phyloP scores from a whole-genome alignment of 1,140 invertebrate species.

The Diplogasteroides magnus region DNA sequence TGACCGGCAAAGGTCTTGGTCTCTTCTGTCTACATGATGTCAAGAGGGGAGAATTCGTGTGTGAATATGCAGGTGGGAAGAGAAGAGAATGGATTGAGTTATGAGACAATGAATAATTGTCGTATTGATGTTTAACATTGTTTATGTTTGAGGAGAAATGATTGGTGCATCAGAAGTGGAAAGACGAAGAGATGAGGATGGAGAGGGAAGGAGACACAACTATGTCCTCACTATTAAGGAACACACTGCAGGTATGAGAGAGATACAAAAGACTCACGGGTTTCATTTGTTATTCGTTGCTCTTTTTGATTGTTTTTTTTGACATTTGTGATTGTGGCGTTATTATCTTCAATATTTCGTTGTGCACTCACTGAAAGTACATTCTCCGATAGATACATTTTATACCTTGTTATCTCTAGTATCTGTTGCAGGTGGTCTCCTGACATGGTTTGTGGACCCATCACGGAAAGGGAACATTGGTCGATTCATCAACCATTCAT shows the following conservation, averaged over 20 bases:
- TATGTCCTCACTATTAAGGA: slow-evolving; percentile 15
- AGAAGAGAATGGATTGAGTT: not conserved
- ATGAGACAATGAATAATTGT: no score
- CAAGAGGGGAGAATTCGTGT: slow-evolving; percentile 10
- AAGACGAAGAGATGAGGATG: not conserved
- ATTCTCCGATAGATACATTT: no score
- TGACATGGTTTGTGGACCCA: slow-evolving; percentile 12
- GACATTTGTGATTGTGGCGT: no score
- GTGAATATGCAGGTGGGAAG: slow-evolving; percentile 19
- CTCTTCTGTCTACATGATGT: not conserved
- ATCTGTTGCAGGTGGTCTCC: not conserved
- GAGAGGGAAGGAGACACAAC: not conserved
- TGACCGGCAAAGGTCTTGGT: slow-evolving; percentile 10
- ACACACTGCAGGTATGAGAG: not conserved
- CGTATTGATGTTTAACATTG: not conserved
- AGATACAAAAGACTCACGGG: no score
- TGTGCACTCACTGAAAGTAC: no score
- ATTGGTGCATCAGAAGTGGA: no score
- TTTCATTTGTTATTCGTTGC: no score
- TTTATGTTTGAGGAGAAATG: not conserved
- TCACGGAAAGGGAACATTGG: slow-evolving; percentile 16
- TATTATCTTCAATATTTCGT: not conserved
- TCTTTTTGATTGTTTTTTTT: no score
- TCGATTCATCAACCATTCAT: slow-evolving; percentile 19
- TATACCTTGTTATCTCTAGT: no score